These are phyloP conservation scores for Luffia ferchaultella DNA, from an alignment of 2,888 invertebrate genomes.

Conservation along the genomic window DNA sequence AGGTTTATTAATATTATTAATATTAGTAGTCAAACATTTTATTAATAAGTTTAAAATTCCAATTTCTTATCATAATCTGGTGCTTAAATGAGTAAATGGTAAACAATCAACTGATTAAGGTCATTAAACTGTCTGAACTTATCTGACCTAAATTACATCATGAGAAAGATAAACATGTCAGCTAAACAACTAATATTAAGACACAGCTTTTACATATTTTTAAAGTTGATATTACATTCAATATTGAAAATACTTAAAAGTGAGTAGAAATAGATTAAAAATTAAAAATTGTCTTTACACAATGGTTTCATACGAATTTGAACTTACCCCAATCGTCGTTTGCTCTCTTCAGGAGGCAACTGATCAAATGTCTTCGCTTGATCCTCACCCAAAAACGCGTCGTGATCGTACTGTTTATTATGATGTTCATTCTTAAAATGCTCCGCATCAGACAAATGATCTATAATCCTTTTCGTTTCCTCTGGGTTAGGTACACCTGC, in stretches of 20 bases:
- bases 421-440: slow-evolving; percentile 85
- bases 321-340: slow-evolving; percentile 79
- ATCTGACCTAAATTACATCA: neutral
- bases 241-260: no score
- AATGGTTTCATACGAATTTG: no score
- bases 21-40: no score
- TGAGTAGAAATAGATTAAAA: no score
- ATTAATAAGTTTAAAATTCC: no score
- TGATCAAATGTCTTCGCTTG: slow-evolving; percentile 94
- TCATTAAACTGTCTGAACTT: neutral
- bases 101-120: neutral
- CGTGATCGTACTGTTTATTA: slow-evolving; percentile 94
- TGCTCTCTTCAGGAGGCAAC: slow-evolving; percentile 93
- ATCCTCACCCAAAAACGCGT: slow-evolving; percentile 95
- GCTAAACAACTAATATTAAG: no score
- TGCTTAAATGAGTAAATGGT: neutral
- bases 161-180: neutral
- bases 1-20: no score
- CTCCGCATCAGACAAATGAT: slow-evolving; percentile 78
- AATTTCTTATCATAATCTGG: no score
- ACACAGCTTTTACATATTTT: no score
- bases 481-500: slow-evolving; percentile 76
- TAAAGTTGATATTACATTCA: no score
- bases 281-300: no score
- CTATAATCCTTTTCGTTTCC: slow-evolving; percentile 70